Conservation (phyloP, 2,797 vertebrate species). For the Adrianichthys oophorus region DNA sequence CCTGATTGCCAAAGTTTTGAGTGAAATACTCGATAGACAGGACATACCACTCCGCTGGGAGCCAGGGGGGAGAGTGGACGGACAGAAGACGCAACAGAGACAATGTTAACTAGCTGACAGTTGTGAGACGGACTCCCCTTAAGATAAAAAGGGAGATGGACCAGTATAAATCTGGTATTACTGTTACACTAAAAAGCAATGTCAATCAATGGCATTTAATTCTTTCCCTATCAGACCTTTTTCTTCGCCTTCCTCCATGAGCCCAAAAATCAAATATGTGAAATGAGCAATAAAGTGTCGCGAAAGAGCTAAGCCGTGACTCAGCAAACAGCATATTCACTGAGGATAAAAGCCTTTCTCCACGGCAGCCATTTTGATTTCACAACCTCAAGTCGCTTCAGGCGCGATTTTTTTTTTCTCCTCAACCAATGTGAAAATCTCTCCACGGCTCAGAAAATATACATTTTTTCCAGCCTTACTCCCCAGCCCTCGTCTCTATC, state of each 20-base stretch:
- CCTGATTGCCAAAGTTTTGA: too few species aligned
- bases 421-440: constrained; percentile 30
- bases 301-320: constrained; percentile 71
- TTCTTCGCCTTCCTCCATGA: constrained; percentile 39
- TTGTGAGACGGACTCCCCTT: too few species aligned
- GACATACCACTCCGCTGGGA: too few species aligned
- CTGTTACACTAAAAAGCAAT: not conserved
- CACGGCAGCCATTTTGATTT: constrained; percentile 76
- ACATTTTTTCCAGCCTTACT: not conserved
- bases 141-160: too few species aligned
- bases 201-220: constrained; percentile 36
- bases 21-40: too few species aligned
- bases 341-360: constrained; percentile 57
- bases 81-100: too few species aligned
- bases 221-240: not conserved
- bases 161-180: too few species aligned
- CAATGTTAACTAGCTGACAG: too few species aligned
- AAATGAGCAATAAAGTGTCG: constrained; percentile 68
- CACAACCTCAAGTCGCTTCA: constrained; percentile 49
- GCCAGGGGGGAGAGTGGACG: too few species aligned
- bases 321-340: constrained; percentile 67
- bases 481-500: constrained; percentile 26
- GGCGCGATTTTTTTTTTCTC: constrained; percentile 20
- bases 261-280: constrained; percentile 55
- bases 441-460: constrained; percentile 13